Base-by-base conservation (phyloP, 35 echinoderm and acorn worm species). In the Strongylocentrotus purpuratus region DNA sequence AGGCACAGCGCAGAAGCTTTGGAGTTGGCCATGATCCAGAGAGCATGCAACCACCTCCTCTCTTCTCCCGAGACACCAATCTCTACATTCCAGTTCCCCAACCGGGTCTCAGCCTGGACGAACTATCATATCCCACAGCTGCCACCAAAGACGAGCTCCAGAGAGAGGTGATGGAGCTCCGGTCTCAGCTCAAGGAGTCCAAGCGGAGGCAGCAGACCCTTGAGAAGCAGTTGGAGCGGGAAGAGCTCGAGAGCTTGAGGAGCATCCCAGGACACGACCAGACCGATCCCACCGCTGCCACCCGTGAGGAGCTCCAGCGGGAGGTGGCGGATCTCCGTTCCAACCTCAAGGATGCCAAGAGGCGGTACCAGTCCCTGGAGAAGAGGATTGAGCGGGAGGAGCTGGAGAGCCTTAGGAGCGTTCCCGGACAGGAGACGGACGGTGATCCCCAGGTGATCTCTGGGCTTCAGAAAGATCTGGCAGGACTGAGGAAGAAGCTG, bases 391-490 rank as follows among this genome's bases (percentile, higher is more conserved):
- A 95, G 87, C 31, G 92, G 31, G 95, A 98, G 33, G 97, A 97
- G 25, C 31, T 97, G 35, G 97, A 95, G 47, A 96, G 97, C 92
- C 48, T 98, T 4, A 48, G 98, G 31, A 99, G 97, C 87, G 96
- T 99, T 47, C 98, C 98, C 15, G 98, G 98, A 13, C 98, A 99
- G 91, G 98, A 99, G 88, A 95, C 97, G 15, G 94, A 97, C 35
- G 85, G 85, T 12, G 85, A 70, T 15, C 58, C 85, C 14, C 91
- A 96, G 86, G 35, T 94, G 58, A 85, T 47, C 33, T 41, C 58
- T 8, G 97, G 52, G 4, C 88, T 95, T 45, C 94, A 97, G 61
- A 96, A 99, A 86, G 93, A 94, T 48, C 71, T 96, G 48, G 65
- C 85, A 32, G 48, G 55, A 20, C 94, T 99, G 9, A 86, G 97